Percentiles rank a stretch among this genome's conserved stretches.
Evolutionary conservation across 2,888 invertebrate species (phyloP).

Genomic region (Acanthosoma haemorrhoidale): DNA sequence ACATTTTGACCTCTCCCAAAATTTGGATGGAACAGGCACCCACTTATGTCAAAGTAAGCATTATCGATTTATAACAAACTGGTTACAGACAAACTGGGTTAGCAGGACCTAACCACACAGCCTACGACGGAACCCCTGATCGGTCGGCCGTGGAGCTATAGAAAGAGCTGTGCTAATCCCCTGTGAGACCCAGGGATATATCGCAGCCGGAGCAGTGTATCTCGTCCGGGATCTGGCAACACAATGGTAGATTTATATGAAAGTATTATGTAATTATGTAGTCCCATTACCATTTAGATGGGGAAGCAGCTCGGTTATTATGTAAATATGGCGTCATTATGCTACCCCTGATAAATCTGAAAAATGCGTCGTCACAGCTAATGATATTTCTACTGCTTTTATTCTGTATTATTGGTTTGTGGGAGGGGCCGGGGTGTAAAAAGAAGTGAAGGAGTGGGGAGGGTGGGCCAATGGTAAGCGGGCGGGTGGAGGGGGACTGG

Average conservation of each 20-base stretch:
- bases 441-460: constrained; percentile 40
- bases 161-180: not conserved
- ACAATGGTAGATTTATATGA: constrained; percentile 28
- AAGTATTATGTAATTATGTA: constrained; percentile 25
- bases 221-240: not conserved
- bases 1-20: too few species aligned
- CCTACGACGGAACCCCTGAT: too few species aligned
- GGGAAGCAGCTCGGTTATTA: constrained; percentile 33
- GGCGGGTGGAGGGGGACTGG: constrained; percentile 44
- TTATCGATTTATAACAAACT: too few species aligned
- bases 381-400: constrained; percentile 39
- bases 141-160: not conserved
- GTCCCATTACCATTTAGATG: constrained; percentile 38
- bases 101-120: too few species aligned
- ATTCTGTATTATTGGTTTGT: constrained; percentile 43
- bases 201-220: constrained; percentile 18
- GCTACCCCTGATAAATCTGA: constrained; percentile 37
- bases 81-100: too few species aligned
- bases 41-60: too few species aligned
- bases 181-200: constrained; percentile 13
- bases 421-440: constrained; percentile 43
- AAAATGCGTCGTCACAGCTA: constrained; percentile 38
- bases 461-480: constrained; percentile 38
- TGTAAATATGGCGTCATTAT: constrained; percentile 38
- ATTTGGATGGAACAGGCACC: too few species aligned